These are phyloP conservation scores for Tenualosa thibaudeaui DNA, from an alignment of 2,797 vertebrate species.

Conservation along the genomic window DNA sequence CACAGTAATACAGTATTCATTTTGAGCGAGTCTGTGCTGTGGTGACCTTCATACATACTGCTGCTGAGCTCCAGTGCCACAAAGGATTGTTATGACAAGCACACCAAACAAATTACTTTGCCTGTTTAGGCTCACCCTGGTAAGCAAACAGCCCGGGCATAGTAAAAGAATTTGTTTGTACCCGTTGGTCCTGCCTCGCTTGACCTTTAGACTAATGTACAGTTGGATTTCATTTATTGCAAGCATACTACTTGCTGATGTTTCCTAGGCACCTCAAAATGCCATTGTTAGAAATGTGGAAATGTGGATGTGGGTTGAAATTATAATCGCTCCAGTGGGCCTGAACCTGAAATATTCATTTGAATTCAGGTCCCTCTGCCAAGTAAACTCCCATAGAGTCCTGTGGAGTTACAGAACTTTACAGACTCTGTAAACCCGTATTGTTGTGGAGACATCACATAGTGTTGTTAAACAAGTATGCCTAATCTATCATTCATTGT, in stretches of 20 bases:
- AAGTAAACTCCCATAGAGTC: too few relatives aligned
- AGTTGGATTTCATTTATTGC: background rate
- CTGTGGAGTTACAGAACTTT: too few relatives aligned
- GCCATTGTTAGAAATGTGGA: too few relatives aligned
- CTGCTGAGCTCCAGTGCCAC: background rate
- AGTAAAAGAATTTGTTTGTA: background rate
- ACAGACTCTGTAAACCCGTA: too few relatives aligned
- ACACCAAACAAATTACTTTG: background rate
- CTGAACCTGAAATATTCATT: too few relatives aligned
- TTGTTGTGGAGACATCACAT: background rate
- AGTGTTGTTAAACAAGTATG: background rate
- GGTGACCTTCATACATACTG: background rate
- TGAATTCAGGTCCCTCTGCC: too few relatives aligned
- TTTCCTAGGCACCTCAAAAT: too few relatives aligned
- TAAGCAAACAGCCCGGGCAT: background rate
- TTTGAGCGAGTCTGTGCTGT: background rate
- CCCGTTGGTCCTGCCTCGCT: background rate
- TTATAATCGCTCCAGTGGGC: too few relatives aligned
- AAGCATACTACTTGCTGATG: background rate
- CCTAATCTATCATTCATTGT: background rate
- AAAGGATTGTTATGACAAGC: background rate
- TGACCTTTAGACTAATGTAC: conserved; percentile 7
- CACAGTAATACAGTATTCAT: background rate
- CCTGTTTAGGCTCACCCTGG: background rate
- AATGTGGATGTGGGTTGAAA: too few relatives aligned